phyloP scores from a whole-genome alignment of 2,888 invertebrate species.

The Melanchra persicariae region DNA sequence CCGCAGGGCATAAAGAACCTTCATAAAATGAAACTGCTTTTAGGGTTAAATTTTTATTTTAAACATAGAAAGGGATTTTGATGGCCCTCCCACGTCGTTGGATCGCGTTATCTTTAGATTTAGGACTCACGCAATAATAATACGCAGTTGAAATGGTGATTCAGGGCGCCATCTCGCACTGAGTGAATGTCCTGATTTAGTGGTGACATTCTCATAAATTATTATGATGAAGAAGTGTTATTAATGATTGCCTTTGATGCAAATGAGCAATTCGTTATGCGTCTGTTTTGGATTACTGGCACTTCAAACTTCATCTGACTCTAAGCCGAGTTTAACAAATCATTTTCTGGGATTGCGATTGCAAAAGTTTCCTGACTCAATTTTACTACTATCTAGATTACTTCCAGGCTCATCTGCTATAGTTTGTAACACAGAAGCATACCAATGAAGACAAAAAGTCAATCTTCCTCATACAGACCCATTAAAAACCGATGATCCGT shows the following conservation, averaged over 20 bases:
- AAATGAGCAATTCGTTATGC: slow-evolving; percentile 45
- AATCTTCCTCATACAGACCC: neutral
- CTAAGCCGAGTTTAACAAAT: neutral
- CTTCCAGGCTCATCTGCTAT: neutral
- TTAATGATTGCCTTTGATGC: slow-evolving; percentile 59
- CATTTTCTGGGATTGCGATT: slow-evolving; percentile 13
- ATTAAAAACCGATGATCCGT: slow-evolving; percentile 34
- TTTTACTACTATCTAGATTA: neutral
- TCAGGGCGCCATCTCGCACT: slow-evolving; percentile 60
- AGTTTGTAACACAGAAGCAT: too few species aligned
- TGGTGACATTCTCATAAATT: slow-evolving; percentile 72
- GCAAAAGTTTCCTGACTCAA: neutral
- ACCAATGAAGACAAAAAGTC: neutral
- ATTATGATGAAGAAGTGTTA: slow-evolving; percentile 64
- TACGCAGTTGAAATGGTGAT: slow-evolving; percentile 74
- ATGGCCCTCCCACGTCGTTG: slow-evolving; percentile 86
- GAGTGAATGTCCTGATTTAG: slow-evolving; percentile 74
- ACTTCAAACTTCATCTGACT: slow-evolving; percentile 1
- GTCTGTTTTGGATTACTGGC: slow-evolving; percentile 31
- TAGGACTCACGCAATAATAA: slow-evolving; percentile 83
- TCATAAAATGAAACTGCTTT: slow-evolving; percentile 85
- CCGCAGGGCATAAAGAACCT: slow-evolving; percentile 79
- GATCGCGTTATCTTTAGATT: slow-evolving; percentile 86
- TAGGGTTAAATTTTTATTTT: slow-evolving; percentile 90
- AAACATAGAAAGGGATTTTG: slow-evolving; percentile 90